Base-by-base conservation (phyloP, 2,113 vertebrate genomes). In the Atherinomorus stipes region DNA sequence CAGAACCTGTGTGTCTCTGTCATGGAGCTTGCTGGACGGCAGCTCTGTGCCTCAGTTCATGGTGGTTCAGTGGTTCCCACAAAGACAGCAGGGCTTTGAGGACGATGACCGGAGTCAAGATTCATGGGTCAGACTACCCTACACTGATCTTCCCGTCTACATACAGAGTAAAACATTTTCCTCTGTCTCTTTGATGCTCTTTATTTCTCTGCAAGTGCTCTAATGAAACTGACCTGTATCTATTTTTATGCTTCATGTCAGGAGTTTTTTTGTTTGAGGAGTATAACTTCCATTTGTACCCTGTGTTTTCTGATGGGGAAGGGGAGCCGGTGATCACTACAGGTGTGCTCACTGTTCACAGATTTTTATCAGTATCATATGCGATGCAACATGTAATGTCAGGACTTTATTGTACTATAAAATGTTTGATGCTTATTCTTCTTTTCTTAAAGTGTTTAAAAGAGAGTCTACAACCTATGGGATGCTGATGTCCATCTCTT, bases 261-360 rank as follows among this genome's bases (percentile, higher is more conserved):
- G 97, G 95, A 70, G 82, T 95, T 82, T 98, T 99, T 51, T 94
- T 95, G 54, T 90, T 94, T n/a, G 95, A 97, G 71, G 94, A 95
- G 52, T 96, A 94, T 60, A 88, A 80, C 64, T 98, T 98, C 86
- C 93, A 88, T 85, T 87, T 99, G 84, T 96, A 93, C 60, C 96
- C 97, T 1, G 76, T 99, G 88, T 97, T 96, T 93, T 78, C 80
- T 63, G 95, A 95, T 83, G 95, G 96, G 77, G 94, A 98, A 73
- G 96, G 95, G 42, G 95, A 93, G 78, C 89, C 95, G 1, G 74
- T 86, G 1, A 94, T 92, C 62, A 80, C 92, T 31, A 90, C 67
- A 95, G 95, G 98, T 97, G 93, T 28, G 57, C 6, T 45, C 3
- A 47, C 12, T 54, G 42, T 3, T 22, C 12, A 18, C 11, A 11